Percentiles rank a stretch among this genome's conserved stretches.
Conservation (phyloP, 2,888 invertebrate species). For the Antheraea assamensis region DNA sequence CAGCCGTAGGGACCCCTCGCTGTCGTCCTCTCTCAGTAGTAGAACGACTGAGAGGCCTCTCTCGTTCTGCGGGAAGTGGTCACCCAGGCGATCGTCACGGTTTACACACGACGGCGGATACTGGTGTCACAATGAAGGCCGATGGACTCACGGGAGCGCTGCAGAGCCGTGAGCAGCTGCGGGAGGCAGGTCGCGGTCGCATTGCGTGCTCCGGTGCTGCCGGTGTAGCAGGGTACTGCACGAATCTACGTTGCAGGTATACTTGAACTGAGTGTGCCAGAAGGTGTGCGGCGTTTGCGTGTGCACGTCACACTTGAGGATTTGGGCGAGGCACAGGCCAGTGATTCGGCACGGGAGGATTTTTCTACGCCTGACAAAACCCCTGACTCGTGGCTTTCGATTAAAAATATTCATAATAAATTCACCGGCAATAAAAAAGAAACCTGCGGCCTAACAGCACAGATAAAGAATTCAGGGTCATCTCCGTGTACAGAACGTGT, state of each 20-base stretch:
- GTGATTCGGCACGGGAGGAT: neutral
- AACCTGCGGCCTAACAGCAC: neutral
- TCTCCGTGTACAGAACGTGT: neutral
- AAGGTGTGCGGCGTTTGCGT: neutral
- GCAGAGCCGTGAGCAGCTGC: neutral
- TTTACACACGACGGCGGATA: neutral
- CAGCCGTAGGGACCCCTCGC: neutral
- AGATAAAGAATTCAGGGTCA: neutral
- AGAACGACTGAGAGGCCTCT: neutral
- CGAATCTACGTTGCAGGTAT: neutral
- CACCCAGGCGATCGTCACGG: neutral
- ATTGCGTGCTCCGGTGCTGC: neutral
- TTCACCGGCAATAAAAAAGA: neutral
- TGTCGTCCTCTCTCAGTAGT: neutral
- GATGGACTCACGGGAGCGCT: neutral
- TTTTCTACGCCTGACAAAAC: neutral
- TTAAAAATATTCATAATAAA: neutral
- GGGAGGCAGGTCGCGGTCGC: neutral
- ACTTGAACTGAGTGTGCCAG: neutral
- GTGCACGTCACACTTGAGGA: neutral
- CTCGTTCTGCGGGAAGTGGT: neutral
- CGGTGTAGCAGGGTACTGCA: neutral
- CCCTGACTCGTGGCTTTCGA: neutral
- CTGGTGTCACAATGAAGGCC: neutral
- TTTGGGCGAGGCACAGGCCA: neutral